phyloP scores from a whole-genome alignment of 2,797 vertebrate species.

The Pseudochirops corinnae region DNA sequence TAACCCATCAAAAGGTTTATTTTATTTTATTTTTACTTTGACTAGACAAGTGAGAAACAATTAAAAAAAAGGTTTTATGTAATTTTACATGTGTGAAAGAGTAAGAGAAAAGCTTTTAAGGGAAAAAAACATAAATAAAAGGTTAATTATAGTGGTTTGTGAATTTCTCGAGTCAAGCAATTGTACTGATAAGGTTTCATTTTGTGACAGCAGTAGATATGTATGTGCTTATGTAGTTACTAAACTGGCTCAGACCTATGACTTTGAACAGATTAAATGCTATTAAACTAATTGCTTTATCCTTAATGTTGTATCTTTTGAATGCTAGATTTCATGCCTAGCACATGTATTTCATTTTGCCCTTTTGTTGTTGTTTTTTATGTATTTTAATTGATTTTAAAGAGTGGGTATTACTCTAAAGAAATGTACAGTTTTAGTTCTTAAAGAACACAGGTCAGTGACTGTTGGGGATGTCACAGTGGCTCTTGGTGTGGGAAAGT shows the following conservation, averaged over 20 bases:
- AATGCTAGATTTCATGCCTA: neutral
- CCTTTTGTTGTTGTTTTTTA: neutral
- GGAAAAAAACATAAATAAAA: neutral
- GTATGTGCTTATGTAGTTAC: neutral
- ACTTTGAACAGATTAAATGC: neutral
- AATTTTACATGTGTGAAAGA: slow-evolving; percentile 23
- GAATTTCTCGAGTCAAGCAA: neutral
- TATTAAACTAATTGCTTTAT: neutral
- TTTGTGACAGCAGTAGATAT: neutral
- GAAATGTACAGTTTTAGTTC: neutral
- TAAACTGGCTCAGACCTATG: neutral
- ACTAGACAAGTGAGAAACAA: neutral
- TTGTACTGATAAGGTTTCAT: neutral
- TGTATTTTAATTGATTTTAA: neutral
- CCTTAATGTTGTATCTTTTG: neutral
- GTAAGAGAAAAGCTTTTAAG: neutral
- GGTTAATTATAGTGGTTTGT: neutral
- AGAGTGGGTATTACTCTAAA: neutral
- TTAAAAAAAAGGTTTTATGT: slow-evolving; percentile 18
- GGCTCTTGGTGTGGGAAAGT: neutral
- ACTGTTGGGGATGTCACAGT: neutral
- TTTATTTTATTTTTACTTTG: slow-evolving; percentile 38
- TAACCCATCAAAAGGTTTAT: neutral
- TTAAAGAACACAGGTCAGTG: neutral
- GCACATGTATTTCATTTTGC: neutral